Percentiles rank a stretch among this genome's conserved stretches.
Evolutionary conservation across 2,113 vertebrate species (phyloP).

Genomic region (Calonectris borealis): DNA sequence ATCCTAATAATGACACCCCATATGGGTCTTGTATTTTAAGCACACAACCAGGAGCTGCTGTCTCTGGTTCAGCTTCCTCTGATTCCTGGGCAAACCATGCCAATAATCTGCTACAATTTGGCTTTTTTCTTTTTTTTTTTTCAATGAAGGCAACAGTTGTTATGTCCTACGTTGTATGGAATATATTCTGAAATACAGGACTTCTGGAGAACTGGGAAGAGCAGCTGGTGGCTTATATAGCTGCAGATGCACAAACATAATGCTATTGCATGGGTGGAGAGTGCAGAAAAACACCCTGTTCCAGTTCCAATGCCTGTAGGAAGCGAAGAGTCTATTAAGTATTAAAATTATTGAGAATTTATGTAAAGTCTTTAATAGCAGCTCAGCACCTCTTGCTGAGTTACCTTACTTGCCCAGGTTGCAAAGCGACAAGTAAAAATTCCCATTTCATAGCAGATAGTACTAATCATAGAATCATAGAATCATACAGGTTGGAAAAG

Average conservation of each 20-base stretch:
- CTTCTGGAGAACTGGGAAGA: neutral
- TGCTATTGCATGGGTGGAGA: neutral
- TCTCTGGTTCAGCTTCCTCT: neutral
- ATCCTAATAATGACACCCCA: neutral
- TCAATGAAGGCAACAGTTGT: neutral
- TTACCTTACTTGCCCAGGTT: neutral
- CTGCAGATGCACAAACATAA: neutral
- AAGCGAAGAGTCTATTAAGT: neutral
- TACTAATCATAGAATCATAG: too few relatives aligned
- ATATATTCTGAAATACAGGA: neutral
- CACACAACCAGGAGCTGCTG: neutral
- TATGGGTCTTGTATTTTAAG: neutral
- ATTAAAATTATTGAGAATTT: neutral
- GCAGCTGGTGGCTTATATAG: neutral
- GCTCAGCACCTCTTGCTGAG: neutral
- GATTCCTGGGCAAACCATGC: neutral
- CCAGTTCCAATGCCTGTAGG: neutral
- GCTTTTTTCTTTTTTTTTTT: neutral
- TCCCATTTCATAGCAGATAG: neutral
- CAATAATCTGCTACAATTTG: neutral
- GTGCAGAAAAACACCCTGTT: neutral
- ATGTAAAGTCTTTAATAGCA: neutral
- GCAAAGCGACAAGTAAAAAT: neutral
- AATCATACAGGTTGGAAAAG: too few relatives aligned
- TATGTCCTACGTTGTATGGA: neutral